phyloP scores from a whole-genome alignment of 2,113 vertebrate genomes.

The Rhinolophus sinicus region DNA sequence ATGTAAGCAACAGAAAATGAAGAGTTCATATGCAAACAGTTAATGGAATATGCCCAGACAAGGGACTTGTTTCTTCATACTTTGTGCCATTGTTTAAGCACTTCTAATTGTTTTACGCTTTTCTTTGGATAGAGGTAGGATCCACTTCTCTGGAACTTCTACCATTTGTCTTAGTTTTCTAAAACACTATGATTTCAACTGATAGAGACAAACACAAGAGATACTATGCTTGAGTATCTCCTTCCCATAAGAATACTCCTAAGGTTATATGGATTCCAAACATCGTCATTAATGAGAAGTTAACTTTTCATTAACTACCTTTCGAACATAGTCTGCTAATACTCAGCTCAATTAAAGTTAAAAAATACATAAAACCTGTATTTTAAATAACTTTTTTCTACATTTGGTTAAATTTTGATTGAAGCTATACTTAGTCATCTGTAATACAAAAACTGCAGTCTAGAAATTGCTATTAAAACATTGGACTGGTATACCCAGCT shows the following conservation, averaged over 20 bases:
- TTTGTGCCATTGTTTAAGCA: not conserved
- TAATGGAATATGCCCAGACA: not conserved
- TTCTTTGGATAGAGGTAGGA: not conserved
- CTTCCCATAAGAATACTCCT: not conserved
- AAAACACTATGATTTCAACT: too few species aligned
- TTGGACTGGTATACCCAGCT: not conserved
- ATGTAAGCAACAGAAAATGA: conserved; percentile 43
- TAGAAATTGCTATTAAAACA: conserved; percentile 32
- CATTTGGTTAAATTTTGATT: conserved; percentile 32
- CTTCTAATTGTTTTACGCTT: not conserved
- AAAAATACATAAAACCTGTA: not conserved
- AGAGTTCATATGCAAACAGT: not conserved
- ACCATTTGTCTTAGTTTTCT: conserved; percentile 8
- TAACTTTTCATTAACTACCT: conserved; percentile 35
- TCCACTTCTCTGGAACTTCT: not conserved
- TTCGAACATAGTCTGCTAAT: conserved; percentile 27
- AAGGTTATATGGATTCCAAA: not conserved
- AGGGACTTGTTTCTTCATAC: not conserved
- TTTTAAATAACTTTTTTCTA: conserved; percentile 30
- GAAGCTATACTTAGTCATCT: not conserved
- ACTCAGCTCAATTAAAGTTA: not conserved
- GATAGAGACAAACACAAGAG: too few species aligned
- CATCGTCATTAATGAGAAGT: conserved; percentile 26
- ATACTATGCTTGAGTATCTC: too few species aligned
- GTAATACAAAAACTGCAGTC: not conserved